Conservation (phyloP, 1,140 invertebrate species). For the Heliconius eleuchia region DNA sequence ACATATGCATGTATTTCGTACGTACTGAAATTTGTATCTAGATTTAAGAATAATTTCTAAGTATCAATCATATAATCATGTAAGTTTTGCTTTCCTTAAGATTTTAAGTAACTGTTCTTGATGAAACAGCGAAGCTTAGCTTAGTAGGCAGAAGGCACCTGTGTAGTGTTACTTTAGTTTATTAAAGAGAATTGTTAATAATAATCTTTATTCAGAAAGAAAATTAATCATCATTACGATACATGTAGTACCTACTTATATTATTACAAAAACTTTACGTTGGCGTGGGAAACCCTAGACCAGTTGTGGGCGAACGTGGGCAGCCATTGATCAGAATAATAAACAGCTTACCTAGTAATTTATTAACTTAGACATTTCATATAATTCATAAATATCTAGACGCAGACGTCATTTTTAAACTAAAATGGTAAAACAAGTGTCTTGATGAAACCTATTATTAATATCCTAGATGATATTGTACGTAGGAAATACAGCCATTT, state of each 20-base stretch:
- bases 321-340: constrained; percentile 30
- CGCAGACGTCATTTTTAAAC: constrained; percentile 9
- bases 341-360: constrained; percentile 19
- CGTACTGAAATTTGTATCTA: no score
- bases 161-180: no score
- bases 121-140: no score
- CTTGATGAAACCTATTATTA: neutral
- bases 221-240: neutral
- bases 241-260: neutral
- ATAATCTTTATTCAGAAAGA: neutral
- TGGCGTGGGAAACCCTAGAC: constrained; percentile 34
- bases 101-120: no score
- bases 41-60: no score
- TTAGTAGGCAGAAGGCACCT: no score
- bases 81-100: no score
- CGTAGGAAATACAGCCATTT: neutral
- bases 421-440: constrained; percentile 13
- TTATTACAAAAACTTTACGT: constrained; percentile 14
- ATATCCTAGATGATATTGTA: neutral
- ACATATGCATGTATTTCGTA: no score
- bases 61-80: no score
- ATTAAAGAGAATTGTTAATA: no score
- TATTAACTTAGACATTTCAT: constrained; percentile 1
- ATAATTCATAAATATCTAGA: constrained; percentile 13
- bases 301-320: constrained; percentile 33